Percentiles rank a stretch among this genome's conserved stretches.
These are phyloP conservation scores for Rhombomys opimus DNA, from an alignment of 2,113 vertebrate species.

Conservation along the genomic window DNA sequence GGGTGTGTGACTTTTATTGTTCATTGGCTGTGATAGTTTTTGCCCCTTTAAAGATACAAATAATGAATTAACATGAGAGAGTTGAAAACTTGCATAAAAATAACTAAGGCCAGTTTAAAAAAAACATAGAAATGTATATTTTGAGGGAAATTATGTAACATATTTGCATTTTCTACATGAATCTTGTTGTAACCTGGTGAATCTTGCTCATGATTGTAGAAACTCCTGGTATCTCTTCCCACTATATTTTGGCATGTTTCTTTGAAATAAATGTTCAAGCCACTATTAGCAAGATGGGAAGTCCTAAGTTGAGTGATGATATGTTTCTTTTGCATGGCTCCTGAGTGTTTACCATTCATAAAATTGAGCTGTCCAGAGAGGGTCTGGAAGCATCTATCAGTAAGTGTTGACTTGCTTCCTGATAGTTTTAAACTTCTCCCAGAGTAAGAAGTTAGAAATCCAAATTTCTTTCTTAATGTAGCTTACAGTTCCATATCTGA, in stretches of 20 bases:
- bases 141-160: neutral
- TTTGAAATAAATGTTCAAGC: neutral
- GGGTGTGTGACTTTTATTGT: neutral
- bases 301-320: neutral
- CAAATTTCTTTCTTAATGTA: constrained; percentile 32
- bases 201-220: neutral
- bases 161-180: neutral
- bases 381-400: neutral
- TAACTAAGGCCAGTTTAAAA: neutral
- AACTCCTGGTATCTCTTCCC: neutral
- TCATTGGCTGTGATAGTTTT: neutral
- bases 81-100: neutral
- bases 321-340: constrained; percentile 46
- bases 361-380: neutral
- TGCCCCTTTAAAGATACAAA: constrained; percentile 25
- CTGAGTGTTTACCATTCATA: neutral
- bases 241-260: neutral
- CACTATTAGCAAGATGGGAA: neutral
- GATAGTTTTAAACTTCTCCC: neutral
- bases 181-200: neutral
- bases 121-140: neutral
- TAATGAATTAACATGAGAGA: neutral
- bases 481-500: neutral
- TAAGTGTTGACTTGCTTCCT: neutral
- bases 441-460: neutral